Conservation (phyloP, 2,113 vertebrate genomes). For the Pelecanus crispus region DNA sequence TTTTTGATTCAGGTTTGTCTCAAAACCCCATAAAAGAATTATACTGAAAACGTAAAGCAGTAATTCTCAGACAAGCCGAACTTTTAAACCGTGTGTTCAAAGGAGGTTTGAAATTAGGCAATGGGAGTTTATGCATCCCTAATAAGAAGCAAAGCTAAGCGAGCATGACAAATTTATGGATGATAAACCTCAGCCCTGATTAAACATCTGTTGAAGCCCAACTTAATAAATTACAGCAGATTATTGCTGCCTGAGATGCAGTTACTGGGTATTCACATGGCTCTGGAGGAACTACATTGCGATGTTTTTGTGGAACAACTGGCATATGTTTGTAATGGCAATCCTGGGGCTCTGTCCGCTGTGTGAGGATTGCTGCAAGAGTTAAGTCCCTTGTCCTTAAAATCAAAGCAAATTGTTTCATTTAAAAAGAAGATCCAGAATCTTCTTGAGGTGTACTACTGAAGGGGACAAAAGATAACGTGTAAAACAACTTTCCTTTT, state of each 20-base stretch:
- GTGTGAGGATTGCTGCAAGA: background rate
- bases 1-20: background rate
- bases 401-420: background rate
- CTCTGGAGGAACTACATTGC: accelerated
- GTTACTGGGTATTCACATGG: background rate
- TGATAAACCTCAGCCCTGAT: background rate
- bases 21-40: background rate
- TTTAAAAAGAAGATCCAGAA: background rate
- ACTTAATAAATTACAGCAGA: background rate
- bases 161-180: background rate
- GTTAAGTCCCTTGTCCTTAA: background rate
- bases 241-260: background rate
- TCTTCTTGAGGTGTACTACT: background rate
- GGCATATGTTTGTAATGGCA: background rate
- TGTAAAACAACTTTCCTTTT: background rate
- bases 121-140: background rate
- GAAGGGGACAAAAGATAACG: background rate
- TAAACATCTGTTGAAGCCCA: background rate
- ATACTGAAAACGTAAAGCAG: background rate
- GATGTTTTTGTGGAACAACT: background rate
- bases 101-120: background rate
- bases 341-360: accelerated
- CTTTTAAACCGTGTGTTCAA: background rate
- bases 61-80: background rate
- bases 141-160: background rate